Base-by-base conservation (phyloP, 2,888 invertebrate species). In the Ceriagrion tenellum region DNA sequence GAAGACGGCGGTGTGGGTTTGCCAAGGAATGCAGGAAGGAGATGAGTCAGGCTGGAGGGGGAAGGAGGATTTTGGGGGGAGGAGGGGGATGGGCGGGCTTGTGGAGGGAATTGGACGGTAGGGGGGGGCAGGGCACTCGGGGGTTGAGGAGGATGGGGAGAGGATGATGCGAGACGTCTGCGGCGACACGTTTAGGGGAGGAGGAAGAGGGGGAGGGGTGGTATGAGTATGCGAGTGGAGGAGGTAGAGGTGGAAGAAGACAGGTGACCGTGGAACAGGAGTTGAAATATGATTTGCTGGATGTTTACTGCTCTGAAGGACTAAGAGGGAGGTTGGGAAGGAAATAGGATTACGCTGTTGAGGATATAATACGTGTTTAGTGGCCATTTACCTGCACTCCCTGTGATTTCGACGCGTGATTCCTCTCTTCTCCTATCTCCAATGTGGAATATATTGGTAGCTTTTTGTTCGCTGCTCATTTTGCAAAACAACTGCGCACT, bases 251-350 rank as follows among this genome's bases (percentile, higher is more conserved):
- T 47, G 26, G 55, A 26, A 90, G 63, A 40, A 63, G 91, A 63
- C 59, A 59, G 91, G 91, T 63, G 74, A 81, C 30, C 74, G 2
- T 81, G 74, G 74, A 81, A 81, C 74, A 81, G 74, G 74, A 81
- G 74, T 81, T 81, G 63, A 93, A 93, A 63, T 93, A 93, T 93
- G 93, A 93, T 93, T 93, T 93, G 93, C 69, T 47, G 47, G 93
- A 69, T 30, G 47, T 59, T 59, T 59, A 91, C 74, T 81, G 91
- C 35, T n/a, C n/a, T 63, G 91, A 26, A 63, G 63, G 63, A 63
- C 63, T 20, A 59, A 26, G n/a, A 91, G 40, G 91, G 63, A 35
- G 16, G 74, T 40, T 26, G 23, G 20, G 63, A 8, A 63, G 35
- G 35, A n/a, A 59, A 30, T 30, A 81, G 74, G 35, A 13, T 81